phyloP scores from a whole-genome alignment of 2,113 vertebrate species.

The Genyomyrus donnyi region DNA sequence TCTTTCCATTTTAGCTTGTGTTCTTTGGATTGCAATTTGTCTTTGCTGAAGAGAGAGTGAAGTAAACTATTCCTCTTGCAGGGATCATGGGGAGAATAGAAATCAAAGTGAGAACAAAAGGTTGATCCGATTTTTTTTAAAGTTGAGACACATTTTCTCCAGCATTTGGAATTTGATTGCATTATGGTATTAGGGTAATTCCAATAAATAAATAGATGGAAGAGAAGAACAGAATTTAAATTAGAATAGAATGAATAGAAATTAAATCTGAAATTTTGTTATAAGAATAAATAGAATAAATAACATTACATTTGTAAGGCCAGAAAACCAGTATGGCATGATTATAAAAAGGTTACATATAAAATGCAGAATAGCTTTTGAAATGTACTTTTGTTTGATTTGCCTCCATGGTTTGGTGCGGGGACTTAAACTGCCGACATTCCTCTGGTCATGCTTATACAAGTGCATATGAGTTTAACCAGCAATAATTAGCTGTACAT shows the following conservation, averaged over 20 bases:
- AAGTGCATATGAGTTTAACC: not conserved
- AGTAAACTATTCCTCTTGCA: conserved; percentile 54
- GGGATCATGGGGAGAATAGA: conserved; percentile 35
- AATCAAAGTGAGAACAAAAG: not conserved
- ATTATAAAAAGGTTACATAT: not conserved
- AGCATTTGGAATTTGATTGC: not conserved
- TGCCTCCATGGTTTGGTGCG: not conserved
- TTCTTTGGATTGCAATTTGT: conserved; percentile 50
- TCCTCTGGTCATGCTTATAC: not conserved
- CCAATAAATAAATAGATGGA: not conserved
- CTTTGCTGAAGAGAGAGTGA: conserved; percentile 47
- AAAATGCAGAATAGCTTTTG: not conserved
- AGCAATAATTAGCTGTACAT: not conserved
- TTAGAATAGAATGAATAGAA: too few relatives aligned
- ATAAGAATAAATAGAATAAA: not conserved
- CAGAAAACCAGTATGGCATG: not conserved
- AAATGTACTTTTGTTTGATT: not conserved
- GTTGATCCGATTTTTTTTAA: not conserved
- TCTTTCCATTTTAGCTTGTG: conserved; percentile 56
- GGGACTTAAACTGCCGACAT: not conserved
- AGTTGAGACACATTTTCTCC: not conserved
- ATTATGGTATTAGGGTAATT: not conserved
- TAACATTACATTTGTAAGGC: not conserved
- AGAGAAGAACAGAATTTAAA: not conserved
- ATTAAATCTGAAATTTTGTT: not conserved